Percentiles rank a stretch among this genome's conserved stretches.
Conservation (phyloP, 2,113 vertebrate species). For the Sigmodon hispidus region DNA sequence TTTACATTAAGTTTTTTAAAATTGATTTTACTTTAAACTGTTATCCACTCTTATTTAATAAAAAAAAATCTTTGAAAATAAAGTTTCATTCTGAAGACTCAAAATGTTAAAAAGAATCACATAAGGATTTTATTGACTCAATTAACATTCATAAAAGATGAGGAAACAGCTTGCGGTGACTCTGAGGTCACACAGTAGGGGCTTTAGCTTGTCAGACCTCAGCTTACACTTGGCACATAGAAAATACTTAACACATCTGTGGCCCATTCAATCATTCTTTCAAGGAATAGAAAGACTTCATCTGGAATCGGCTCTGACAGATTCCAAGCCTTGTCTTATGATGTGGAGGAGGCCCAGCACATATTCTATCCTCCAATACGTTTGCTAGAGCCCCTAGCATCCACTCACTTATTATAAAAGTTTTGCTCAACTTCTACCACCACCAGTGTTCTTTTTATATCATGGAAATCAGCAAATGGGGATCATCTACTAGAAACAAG, state of each 20-base stretch:
- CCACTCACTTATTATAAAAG: neutral
- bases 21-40: neutral
- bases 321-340: no score
- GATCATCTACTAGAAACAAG: neutral
- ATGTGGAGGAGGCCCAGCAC: neutral
- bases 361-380: neutral
- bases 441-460: neutral
- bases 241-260: neutral
- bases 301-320: neutral
- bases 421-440: neutral
- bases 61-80: constrained; percentile 49
- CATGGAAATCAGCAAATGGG: neutral
- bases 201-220: constrained; percentile 2
- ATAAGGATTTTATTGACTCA: constrained; percentile 10
- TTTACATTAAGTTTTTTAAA: neutral
- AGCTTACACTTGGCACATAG: neutral
- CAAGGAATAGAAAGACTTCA: neutral
- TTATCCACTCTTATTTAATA: constrained; percentile 32
- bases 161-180: constrained; percentile 21
- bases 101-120: constrained; percentile 9
- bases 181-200: constrained; percentile 46
- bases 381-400: neutral
- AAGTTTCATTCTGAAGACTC: neutral
- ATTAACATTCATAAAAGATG: constrained; percentile 47
- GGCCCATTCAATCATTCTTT: neutral